Base-by-base conservation (phyloP, 2,797 vertebrate species). In the Melanotaenia trifasciata region DNA sequence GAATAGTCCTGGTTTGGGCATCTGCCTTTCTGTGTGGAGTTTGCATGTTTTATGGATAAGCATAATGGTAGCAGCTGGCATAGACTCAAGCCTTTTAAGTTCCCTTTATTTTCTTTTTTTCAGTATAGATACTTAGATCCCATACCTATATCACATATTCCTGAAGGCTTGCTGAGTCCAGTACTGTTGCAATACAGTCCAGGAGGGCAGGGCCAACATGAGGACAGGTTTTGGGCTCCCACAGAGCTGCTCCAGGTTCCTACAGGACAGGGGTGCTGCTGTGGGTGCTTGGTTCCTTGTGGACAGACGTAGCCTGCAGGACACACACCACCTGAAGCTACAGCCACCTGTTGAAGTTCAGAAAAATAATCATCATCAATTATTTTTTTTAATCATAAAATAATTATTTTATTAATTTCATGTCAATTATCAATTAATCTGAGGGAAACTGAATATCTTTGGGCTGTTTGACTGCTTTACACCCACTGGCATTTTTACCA, bases 231-330 rank as follows among this genome's bases (percentile, higher is more conserved):
- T 1, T 63, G 91, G 20, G 94, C 94, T 69, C 96, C 96, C 10
- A 91, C 84, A 30, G 86, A 84, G 38, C 88, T 87, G 0, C 96
- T 97, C 96, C 96, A 97, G 58, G 95, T 96, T 36, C 97, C 97
- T 28, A 74, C 58, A 8, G 96, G 95, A 67, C 97, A 99, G 0
- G 96, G 95, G 70, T 88, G 87, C 81, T 95, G 94, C 35, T 86
- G 90, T 1, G 96, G 90, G 63, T 93, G 84, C 43, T 78, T 81
- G 0, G 96, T 96, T 75, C 96, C 97, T 67, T 64, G 78, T 3
- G 94, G 95, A 76, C 96, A 99, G 65, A 96, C 89, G 73, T 95
- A 93, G 1, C 96, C 97, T 1, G 63, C 84, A 2, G 94, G 94
- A 78, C 97, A 99, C 38, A 96, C 78, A 11, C 94, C 94, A 12